Evolutionary conservation across 2,113 vertebrate species (phyloP).

Genomic region (Reinhardtius hippoglossoides): DNA sequence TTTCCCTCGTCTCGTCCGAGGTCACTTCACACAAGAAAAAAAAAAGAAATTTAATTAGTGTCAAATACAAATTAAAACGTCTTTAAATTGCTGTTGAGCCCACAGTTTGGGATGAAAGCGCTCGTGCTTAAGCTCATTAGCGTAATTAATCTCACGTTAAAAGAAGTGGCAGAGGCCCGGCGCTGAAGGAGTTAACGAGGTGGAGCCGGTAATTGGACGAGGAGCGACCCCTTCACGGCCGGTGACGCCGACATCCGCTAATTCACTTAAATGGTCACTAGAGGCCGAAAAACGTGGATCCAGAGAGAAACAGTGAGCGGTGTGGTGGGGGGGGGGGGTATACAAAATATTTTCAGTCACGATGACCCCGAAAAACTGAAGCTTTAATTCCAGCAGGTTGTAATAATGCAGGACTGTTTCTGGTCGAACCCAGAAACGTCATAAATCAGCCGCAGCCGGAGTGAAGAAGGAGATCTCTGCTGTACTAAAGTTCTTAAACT

Average conservation of each 20-base stretch:
- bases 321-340: too few species aligned
- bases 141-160: conserved; percentile 67
- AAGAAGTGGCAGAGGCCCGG: conserved; percentile 26
- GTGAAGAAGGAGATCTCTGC: too few species aligned
- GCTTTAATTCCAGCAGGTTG: too few species aligned
- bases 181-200: conserved; percentile 70
- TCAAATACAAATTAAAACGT: conserved; percentile 60
- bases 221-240: conserved; percentile 46
- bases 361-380: too few species aligned
- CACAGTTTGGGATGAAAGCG: conserved; percentile 51
- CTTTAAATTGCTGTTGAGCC: conserved; percentile 55
- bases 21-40: conserved; percentile 17
- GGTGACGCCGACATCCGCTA: conserved; percentile 46
- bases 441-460: too few species aligned
- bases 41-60: conserved; percentile 51
- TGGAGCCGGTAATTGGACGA: conserved; percentile 67
- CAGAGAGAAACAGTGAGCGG: conserved; percentile 2
- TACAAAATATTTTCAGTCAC: too few species aligned
- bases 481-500: too few species aligned
- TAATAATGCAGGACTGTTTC: too few species aligned
- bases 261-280: conserved; percentile 69
- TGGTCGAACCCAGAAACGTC: too few species aligned
- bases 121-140: conserved; percentile 69
- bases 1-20: not conserved
- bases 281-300: conserved; percentile 8